Base-by-base conservation (phyloP, 2,113 vertebrate species). In the Rutilus rutilus region DNA sequence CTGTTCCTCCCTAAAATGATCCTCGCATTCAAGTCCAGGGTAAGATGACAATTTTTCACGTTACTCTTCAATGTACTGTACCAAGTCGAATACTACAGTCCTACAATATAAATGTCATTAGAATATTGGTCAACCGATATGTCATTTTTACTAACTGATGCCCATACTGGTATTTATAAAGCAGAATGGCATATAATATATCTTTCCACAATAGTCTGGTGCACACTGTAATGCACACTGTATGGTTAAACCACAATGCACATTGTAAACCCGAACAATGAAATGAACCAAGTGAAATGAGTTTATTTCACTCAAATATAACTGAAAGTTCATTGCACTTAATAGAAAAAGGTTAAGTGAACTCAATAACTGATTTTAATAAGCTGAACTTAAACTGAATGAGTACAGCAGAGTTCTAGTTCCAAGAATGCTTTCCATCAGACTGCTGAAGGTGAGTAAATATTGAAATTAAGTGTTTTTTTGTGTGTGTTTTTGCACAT, bases 21-120 rank as follows among this genome's bases (percentile, higher is more conserved):
- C 84, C 94, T 99, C 30, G 97, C 98, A 0, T 97, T 99, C 91
- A 99, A 98, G 91, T 99, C 97, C 75, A 97, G 98, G 96, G 98
- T 99, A 95, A 93, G 94, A 89, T 0, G 9, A 14, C 6, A 54
- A 45, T 36, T 62, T 42, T 25, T 81, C 15, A 21, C 15, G 2
- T 64, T 54, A 14, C 2, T 42, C 5, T 10, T 73, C 10, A 23
- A 10, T 39, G 19, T 71, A 57, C 54, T 8, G 19, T 57, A 23
- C 33, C 8, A 71, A 11, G 19, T 39, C 9, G 4, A 21, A 71
- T 39, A 71, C 19, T 12, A 42, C 36, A 42, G 67, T 42, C 9
- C 36, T 71, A 42, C 67, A 52, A 21, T 54, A 50, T n/a, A 23
- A 50, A 54, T 57, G 39, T 73, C 23, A n/a, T 11, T 4, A 33